Percentiles rank a stretch among this genome's conserved stretches.
phyloP scores from a whole-genome alignment of 2,113 vertebrate genomes.

The Centrocercus urophasianus region DNA sequence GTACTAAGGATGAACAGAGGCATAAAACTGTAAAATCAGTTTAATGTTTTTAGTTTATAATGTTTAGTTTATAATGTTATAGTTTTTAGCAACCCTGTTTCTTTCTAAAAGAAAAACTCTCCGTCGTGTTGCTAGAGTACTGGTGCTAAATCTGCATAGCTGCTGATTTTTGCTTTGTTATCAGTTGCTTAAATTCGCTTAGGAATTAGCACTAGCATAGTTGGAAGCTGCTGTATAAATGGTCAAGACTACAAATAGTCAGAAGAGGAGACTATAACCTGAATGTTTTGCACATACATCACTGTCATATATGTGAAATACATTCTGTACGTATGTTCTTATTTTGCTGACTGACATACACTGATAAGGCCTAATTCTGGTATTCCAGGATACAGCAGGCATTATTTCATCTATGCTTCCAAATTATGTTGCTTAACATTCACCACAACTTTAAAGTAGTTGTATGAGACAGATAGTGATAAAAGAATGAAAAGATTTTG shows the following conservation, averaged over 20 bases:
- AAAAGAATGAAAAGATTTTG: not conserved
- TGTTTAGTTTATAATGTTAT: not conserved
- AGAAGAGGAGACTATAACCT: not conserved
- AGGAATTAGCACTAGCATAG: not conserved
- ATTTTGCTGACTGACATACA: slow-evolving; percentile 41
- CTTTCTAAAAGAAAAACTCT: not conserved
- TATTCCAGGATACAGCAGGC: slow-evolving; percentile 52
- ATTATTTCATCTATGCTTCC: slow-evolving; percentile 30
- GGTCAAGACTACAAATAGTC: not conserved
- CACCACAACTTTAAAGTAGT: slow-evolving; percentile 1
- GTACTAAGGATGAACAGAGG: not conserved
- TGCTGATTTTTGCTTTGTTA: not conserved
- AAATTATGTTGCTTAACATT: slow-evolving; percentile 37
- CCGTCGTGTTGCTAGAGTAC: not conserved
- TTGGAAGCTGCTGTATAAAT: not conserved
- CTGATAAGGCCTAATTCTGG: slow-evolving; percentile 39
- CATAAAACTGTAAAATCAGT: not conserved
- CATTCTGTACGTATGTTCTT: slow-evolving; percentile 6
- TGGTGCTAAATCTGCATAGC: not conserved
- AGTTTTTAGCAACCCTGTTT: not conserved
- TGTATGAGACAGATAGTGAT: not conserved
- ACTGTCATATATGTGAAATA: not conserved
- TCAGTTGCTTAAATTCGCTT: not conserved
- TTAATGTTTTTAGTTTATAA: not conserved
- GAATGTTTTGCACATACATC: not conserved